A percentile compares a stretch with the other conserved stretches of the same genome.
phyloP scores from a whole-genome alignment of 2,888 invertebrate genomes.

The Drosophila kanekoi region DNA sequence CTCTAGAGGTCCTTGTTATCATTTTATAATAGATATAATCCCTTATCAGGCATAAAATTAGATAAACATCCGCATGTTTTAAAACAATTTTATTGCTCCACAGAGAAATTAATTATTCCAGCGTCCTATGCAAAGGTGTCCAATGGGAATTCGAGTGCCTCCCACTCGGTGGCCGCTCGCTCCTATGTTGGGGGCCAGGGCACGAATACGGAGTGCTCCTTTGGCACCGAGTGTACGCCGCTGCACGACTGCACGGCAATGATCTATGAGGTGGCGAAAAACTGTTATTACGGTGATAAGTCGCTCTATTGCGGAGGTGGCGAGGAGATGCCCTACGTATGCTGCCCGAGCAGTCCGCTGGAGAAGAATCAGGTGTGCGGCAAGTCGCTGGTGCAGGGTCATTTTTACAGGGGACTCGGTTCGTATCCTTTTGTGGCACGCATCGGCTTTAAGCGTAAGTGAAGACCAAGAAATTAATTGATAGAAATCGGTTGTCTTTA shows the following conservation, averaged over 20 bases:
- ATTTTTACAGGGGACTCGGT: conserved; percentile 89
- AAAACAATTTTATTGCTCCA: background rate
- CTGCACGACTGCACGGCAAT: conserved; percentile 84
- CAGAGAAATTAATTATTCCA: conserved; percentile 64
- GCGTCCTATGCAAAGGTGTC: conserved; percentile 15
- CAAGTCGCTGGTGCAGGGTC: conserved; percentile 88
- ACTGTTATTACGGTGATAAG: conserved; percentile 85
- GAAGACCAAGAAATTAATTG: background rate
- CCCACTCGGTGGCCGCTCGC: conserved; percentile 66
- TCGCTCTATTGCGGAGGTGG: conserved; percentile 84
- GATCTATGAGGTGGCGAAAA: conserved; percentile 84
- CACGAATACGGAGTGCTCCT: conserved; percentile 73
- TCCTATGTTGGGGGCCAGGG: conserved; percentile 73
- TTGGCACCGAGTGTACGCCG: conserved; percentile 84
- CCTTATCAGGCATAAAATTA: no score
- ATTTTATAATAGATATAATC: no score
- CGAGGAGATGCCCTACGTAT: conserved; percentile 84
- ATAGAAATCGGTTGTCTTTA: background rate
- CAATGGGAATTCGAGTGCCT: conserved; percentile 29
- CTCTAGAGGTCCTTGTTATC: no score
- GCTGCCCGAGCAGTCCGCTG: conserved; percentile 84
- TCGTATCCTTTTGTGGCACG: conserved; percentile 91
- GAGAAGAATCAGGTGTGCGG: conserved; percentile 87
- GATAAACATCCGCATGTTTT: no score
- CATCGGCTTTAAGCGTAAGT: conserved; percentile 91